phyloP scores from a whole-genome alignment of 1,140 invertebrate species.

The Batillaria attramentaria region DNA sequence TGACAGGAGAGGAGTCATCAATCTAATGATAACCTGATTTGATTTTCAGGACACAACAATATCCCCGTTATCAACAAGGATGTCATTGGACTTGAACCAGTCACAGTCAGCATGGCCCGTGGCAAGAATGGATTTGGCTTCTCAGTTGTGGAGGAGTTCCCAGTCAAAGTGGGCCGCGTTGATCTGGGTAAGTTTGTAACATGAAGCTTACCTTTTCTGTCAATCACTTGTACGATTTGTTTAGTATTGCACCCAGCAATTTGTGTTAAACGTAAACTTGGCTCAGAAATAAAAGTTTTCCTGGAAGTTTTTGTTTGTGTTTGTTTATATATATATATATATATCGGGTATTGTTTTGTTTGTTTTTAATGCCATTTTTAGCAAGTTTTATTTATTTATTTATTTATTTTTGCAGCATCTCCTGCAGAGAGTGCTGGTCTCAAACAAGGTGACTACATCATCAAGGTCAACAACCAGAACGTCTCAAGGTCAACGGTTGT shows the following conservation, averaged over 20 bases:
- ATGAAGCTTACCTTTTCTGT: not conserved
- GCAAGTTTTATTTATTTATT: not conserved
- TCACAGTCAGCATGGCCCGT: constrained; percentile 55
- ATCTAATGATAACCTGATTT: not conserved
- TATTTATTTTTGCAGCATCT: constrained; percentile 77
- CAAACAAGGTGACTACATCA: constrained; percentile 90
- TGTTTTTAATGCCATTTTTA: not conserved
- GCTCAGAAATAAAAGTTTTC: not conserved
- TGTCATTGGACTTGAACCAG: constrained; percentile 61
- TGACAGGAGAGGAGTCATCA: no score
- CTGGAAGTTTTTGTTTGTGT: not conserved
- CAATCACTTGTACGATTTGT: not conserved
- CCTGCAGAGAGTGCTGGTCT: constrained; percentile 92
- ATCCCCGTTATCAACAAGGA: constrained; percentile 65
- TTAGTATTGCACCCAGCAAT: not conserved
- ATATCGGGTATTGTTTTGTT: not conserved
- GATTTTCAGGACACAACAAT: constrained; percentile 55
- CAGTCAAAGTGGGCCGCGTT: constrained; percentile 88
- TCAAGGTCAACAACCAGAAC: constrained; percentile 90
- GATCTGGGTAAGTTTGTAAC: constrained; percentile 76
- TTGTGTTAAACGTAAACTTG: not conserved
- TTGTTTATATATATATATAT: not conserved
- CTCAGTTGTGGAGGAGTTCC: constrained; percentile 92
- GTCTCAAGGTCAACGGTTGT: constrained; percentile 69
- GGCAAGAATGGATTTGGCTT: constrained; percentile 81